phyloP scores from a whole-genome alignment of 2,888 invertebrate species.

The Oegoconia quadripuncta region DNA sequence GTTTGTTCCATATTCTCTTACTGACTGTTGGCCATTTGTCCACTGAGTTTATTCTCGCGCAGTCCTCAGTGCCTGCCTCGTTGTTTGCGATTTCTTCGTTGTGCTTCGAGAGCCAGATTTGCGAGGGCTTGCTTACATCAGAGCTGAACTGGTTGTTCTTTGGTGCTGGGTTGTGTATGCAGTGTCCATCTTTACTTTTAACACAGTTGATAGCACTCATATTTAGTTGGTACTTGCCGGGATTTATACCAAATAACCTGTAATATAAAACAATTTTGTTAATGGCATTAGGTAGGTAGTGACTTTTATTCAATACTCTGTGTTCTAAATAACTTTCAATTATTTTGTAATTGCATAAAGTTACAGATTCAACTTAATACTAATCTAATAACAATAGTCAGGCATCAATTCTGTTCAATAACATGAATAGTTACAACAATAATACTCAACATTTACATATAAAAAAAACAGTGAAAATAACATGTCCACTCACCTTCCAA shows the following conservation, averaged over 20 bases:
- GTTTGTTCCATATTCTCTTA: conserved; percentile 53
- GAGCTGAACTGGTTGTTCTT: conserved; percentile 26
- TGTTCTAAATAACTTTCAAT: no score
- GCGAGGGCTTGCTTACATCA: conserved; percentile 26
- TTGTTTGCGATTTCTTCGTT: conserved; percentile 31
- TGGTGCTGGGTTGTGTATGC: conserved; percentile 50
- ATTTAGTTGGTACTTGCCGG: conserved; percentile 62
- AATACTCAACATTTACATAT: no score
- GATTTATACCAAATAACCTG: conserved; percentile 61
- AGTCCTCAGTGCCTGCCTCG: conserved; percentile 47
- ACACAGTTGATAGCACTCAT: conserved; percentile 60
- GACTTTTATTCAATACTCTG: no score
- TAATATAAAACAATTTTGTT: conserved; percentile 21
- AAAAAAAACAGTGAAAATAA: background rate
- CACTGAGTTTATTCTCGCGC: conserved; percentile 54
- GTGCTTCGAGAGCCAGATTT: conserved; percentile 30
- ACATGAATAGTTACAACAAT: no score
- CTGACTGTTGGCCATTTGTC: conserved; percentile 56
- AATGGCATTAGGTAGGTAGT: no score
- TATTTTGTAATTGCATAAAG: no score
- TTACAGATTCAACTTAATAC: no score
- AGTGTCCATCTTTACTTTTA: conserved; percentile 59
- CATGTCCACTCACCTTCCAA: conserved; percentile 46
- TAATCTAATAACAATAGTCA: no score
- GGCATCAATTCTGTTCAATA: no score